These are phyloP conservation scores for Buathra laborator DNA, from an alignment of 2,888 invertebrate species.

Conservation along the genomic window DNA sequence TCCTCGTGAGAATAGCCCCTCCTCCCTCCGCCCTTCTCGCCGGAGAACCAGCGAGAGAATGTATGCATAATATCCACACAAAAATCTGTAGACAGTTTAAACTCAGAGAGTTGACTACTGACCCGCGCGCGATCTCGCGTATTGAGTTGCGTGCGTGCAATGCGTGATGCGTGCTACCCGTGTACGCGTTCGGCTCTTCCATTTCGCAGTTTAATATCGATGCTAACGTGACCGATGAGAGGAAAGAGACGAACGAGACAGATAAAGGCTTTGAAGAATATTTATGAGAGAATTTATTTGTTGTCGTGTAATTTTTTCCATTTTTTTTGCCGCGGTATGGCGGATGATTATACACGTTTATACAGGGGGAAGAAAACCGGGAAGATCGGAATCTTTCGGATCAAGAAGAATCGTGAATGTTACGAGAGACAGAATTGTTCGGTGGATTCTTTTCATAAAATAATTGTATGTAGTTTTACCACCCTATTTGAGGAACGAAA, in stretches of 20 bases:
- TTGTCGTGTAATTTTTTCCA: constrained; percentile 36
- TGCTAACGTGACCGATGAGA: constrained; percentile 41
- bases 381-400: constrained; percentile 60
- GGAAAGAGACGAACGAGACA: constrained; percentile 64
- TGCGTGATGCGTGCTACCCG: constrained; percentile 35
- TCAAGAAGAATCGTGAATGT: constrained; percentile 33
- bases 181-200: constrained; percentile 42
- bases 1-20: constrained; percentile 17
- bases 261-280: constrained; percentile 63
- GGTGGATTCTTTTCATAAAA: constrained; percentile 43
- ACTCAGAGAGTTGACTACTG: constrained; percentile 35
- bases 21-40: not conserved
- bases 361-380: constrained; percentile 11
- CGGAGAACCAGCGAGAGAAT: constrained; percentile 11
- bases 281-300: constrained; percentile 61
- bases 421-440: constrained; percentile 23
- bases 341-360: constrained; percentile 58
- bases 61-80: constrained; percentile 3
- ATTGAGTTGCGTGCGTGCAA: constrained; percentile 53
- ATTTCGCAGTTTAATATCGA: constrained; percentile 60
- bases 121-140: constrained; percentile 34
- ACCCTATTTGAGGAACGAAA: not conserved
- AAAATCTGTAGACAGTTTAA: not conserved
- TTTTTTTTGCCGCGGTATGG: constrained; percentile 29
- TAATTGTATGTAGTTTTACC: constrained; percentile 52